A percentile compares a stretch with the other conserved stretches of the same genome.
These are phyloP conservation scores for Loriculus beryllinus DNA, from an alignment of 2,797 vertebrate species.

Conservation along the genomic window DNA sequence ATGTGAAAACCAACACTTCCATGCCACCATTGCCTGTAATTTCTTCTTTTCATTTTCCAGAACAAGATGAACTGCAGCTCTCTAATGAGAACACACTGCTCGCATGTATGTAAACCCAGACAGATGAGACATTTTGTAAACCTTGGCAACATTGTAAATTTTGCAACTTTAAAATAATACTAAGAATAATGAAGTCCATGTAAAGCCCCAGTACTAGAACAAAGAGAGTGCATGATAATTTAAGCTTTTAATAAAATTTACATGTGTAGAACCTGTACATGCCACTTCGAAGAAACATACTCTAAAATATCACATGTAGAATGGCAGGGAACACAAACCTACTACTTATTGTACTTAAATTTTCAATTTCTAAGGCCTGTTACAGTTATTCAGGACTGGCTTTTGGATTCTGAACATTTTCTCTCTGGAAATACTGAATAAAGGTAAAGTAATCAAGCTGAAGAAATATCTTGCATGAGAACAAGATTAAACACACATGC, in stretches of 20 bases:
- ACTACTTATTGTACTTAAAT: background rate
- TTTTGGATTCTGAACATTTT: background rate
- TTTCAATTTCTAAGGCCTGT: background rate
- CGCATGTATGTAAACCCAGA: background rate
- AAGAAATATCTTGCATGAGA: background rate
- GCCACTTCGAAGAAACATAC: background rate
- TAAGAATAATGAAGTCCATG: background rate
- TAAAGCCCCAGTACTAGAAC: background rate
- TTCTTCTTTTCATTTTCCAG: background rate
- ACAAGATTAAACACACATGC: background rate
- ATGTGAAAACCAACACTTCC: background rate
- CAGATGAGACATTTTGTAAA: background rate
- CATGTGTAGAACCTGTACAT: background rate
- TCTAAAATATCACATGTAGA: background rate
- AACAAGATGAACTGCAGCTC: background rate
- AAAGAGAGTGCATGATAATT: background rate
- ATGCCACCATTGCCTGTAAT: background rate
- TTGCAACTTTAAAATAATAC: background rate
- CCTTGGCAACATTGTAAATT: background rate
- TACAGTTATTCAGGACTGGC: background rate
- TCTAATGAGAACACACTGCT: background rate
- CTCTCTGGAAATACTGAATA: background rate
- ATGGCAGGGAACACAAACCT: background rate
- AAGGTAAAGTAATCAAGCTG: background rate
- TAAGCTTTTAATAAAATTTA: background rate